Percentiles rank a stretch among this genome's conserved stretches.
Evolutionary conservation across 1,140 invertebrate genomes (phyloP).

Genomic region (Vanessa atalanta): DNA sequence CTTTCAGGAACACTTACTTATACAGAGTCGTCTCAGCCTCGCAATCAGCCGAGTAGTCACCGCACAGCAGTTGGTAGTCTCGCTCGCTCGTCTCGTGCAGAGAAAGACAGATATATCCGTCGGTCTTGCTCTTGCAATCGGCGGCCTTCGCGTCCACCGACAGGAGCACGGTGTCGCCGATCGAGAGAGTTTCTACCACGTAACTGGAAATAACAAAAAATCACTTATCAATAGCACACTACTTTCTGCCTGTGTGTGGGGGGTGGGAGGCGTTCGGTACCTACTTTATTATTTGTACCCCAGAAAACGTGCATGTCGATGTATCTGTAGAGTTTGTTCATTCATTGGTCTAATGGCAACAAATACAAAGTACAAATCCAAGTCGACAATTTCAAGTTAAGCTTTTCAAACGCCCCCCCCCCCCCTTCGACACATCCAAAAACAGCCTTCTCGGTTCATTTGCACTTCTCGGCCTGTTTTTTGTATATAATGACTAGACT

Average conservation of each 20-base stretch:
- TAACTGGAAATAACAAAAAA: constrained; percentile 39
- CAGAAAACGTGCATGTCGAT: too few species aligned
- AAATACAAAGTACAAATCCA: too few species aligned
- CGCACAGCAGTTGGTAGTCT: constrained; percentile 47
- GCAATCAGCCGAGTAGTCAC: constrained; percentile 42
- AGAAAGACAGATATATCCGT: constrained; percentile 49
- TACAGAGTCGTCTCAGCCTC: constrained; percentile 18
- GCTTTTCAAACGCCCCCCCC: too few species aligned
- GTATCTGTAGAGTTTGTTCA: too few species aligned
- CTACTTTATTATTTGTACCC: too few species aligned
- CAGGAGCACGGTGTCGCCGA: constrained; percentile 48
- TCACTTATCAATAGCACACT: too few species aligned
- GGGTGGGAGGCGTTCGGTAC: too few species aligned
- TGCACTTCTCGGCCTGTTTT: not conserved
- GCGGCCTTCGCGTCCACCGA: constrained; percentile 46
- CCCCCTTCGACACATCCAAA: too few species aligned
- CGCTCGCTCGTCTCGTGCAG: constrained; percentile 41
- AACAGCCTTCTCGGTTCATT: too few species aligned
- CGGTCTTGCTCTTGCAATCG: constrained; percentile 24
- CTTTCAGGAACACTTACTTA: not conserved
- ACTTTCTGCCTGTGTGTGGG: too few species aligned
- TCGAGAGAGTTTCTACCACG: constrained; percentile 43
- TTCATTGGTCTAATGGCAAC: too few species aligned
- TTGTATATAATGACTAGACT: not conserved
- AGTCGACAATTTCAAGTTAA: too few species aligned